Conservation (phyloP, 2,888 invertebrate genomes). For the Saturnia japonica region DNA sequence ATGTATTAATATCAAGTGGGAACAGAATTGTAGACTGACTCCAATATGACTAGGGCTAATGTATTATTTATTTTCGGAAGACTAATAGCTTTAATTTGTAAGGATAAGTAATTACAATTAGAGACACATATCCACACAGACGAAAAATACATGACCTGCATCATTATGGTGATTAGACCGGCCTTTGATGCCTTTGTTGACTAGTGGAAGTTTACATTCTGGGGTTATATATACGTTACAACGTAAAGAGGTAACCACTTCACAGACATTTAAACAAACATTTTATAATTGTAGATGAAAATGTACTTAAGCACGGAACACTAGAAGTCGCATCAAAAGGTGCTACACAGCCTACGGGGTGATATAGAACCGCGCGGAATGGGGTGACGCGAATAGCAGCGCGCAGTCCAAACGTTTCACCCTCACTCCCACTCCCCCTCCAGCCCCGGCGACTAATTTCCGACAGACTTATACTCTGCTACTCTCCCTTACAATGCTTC, state of each 20-base stretch:
- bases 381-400: conserved; percentile 28
- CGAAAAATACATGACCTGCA: too few relatives aligned
- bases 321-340: conserved; percentile 50
- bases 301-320: conserved; percentile 65
- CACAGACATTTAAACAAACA: background rate
- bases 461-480: conserved; percentile 60
- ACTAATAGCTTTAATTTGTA: too few relatives aligned
- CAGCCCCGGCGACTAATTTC: conserved; percentile 77
- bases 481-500: conserved; percentile 49
- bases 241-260: background rate
- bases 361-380: conserved; percentile 31
- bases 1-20: too few relatives aligned
- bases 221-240: too few relatives aligned
- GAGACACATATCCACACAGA: too few relatives aligned
- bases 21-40: too few relatives aligned
- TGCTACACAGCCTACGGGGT: conserved; percentile 55
- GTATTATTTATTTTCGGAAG: too few relatives aligned
- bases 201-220: too few relatives aligned
- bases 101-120: too few relatives aligned
- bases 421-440: conserved; percentile 30
- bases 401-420: conserved; percentile 50
- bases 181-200: too few relatives aligned
- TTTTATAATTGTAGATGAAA: conserved; percentile 38
- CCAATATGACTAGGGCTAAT: too few relatives aligned
- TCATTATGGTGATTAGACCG: too few relatives aligned